These are phyloP conservation scores for Drosophila auraria DNA, from an alignment of 1,140 invertebrate species.

Conservation along the genomic window DNA sequence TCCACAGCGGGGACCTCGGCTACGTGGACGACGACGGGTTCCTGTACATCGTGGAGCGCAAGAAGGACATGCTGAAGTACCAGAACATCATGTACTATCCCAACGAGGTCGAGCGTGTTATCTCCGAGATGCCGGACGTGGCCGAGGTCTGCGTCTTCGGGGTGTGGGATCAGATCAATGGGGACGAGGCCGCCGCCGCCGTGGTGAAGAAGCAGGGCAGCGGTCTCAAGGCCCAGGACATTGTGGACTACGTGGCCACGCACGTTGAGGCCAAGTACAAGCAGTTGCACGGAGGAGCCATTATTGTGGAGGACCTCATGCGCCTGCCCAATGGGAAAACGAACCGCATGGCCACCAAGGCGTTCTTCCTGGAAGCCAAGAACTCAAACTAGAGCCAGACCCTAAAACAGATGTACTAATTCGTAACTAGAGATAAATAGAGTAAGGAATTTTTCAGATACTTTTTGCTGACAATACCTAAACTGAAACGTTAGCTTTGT, in stretches of 20 bases:
- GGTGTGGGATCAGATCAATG: constrained; percentile 56
- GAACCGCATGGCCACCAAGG: constrained; percentile 62
- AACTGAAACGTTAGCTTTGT: constrained; percentile 26
- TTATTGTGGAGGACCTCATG: constrained; percentile 85
- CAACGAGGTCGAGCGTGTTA: constrained; percentile 63
- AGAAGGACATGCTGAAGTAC: constrained; percentile 87
- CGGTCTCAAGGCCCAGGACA: constrained; percentile 56
- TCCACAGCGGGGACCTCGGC: constrained; percentile 89
- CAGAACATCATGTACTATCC: constrained; percentile 78
- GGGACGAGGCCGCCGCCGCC: constrained; percentile 65
- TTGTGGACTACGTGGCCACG: constrained; percentile 56
- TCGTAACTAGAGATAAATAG: no score
- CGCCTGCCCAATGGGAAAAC: constrained; percentile 67
- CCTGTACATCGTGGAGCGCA: constrained; percentile 87
- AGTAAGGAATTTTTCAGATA: no score
- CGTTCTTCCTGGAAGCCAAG: constrained; percentile 51
- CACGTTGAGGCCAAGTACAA: constrained; percentile 64
- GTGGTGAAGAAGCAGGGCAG: constrained; percentile 56
- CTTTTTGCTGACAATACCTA: no score
- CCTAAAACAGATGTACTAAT: no score
- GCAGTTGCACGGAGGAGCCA: constrained; percentile 82
- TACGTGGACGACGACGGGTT: constrained; percentile 86
- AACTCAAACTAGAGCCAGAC: neutral
- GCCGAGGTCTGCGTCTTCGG: constrained; percentile 74
- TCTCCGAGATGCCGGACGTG: constrained; percentile 61